Percentiles rank a stretch among this genome's conserved stretches.
Evolutionary conservation across 2,797 vertebrate species (phyloP).

Genomic region (Remorina albescens): DNA sequence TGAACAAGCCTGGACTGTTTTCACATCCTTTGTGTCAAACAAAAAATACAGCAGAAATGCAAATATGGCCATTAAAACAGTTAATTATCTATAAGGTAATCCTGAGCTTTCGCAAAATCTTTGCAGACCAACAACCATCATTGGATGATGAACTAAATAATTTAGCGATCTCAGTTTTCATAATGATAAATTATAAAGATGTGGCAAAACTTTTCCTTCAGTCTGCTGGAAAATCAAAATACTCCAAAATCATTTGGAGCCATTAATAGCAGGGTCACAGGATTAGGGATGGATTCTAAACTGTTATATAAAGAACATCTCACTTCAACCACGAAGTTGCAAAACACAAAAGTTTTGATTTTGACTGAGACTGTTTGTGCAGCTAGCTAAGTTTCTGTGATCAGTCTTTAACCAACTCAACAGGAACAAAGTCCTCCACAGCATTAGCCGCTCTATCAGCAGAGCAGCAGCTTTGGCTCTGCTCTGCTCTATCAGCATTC

Average conservation of each 20-base stretch:
- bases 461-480: not conserved
- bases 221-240: slow-evolving; percentile 21
- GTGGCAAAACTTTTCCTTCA: not conserved
- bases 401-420: slow-evolving; percentile 17
- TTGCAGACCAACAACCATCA: not conserved
- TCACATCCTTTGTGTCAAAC: slow-evolving; percentile 9
- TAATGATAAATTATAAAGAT: slow-evolving; percentile 9
- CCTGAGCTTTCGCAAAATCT: not conserved
- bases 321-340: slow-evolving; percentile 29
- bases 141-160: not conserved
- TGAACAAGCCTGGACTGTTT: slow-evolving; percentile 4
- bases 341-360: slow-evolving; percentile 10
- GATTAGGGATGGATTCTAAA: slow-evolving; percentile 60
- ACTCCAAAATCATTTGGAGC: slow-evolving; percentile 35
- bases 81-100: not conserved
- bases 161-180: not conserved
- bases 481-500: slow-evolving; percentile 23
- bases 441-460: slow-evolving; percentile 13
- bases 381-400: not conserved
- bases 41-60: not conserved
- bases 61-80: not conserved
- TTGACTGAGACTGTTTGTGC: not conserved
- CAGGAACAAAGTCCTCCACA: not conserved
- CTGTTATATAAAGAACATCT: slow-evolving; percentile 39
- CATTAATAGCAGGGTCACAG: slow-evolving; percentile 35